Evolutionary conservation across 2,797 vertebrate species (phyloP).

Genomic region (Macropus fuliginosus): DNA sequence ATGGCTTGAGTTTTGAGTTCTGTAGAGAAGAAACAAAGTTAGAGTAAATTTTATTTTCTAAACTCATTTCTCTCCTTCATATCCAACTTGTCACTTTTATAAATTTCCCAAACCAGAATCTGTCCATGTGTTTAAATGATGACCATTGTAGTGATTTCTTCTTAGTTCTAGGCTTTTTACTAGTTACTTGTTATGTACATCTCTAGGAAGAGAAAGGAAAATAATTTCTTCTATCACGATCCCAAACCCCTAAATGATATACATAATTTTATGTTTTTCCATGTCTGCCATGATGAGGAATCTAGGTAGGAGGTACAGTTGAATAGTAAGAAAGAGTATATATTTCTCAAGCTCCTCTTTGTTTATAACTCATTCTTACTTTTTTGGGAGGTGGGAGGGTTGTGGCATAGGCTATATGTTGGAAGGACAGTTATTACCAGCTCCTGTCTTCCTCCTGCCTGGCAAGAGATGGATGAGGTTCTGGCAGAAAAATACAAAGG

Average conservation of each 20-base stretch:
- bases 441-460: neutral
- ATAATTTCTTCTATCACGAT: fast-evolving
- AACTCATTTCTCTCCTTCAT: neutral
- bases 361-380: neutral
- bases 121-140: neutral
- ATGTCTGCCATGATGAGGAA: neutral
- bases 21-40: neutral
- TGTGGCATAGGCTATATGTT: neutral
- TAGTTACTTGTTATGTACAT: neutral
- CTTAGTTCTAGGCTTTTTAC: no score
- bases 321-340: neutral
- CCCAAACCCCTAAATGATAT: neutral
- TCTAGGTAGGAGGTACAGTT: neutral
- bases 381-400: neutral
- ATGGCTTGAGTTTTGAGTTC: neutral
- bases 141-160: neutral
- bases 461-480: neutral
- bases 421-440: neutral
- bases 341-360: neutral
- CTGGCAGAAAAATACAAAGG: neutral
- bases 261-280: neutral
- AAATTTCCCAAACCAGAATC: neutral
- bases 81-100: neutral
- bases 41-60: neutral
- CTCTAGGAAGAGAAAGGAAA: neutral